Evolutionary conservation across 2,113 vertebrate genomes (phyloP).

Genomic region (Chinchilla lanigera): DNA sequence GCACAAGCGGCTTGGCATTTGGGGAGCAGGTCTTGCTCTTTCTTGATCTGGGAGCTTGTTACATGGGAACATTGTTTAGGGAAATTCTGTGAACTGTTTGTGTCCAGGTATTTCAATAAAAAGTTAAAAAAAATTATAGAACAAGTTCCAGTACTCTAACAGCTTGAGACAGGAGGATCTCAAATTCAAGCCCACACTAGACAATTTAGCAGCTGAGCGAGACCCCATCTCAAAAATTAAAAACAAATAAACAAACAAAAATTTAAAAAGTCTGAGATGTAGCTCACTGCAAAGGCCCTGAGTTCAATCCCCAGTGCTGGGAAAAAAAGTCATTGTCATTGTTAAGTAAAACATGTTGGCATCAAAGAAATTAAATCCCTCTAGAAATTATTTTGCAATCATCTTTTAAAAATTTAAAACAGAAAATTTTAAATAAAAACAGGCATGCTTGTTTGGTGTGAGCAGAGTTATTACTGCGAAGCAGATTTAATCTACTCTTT

Average conservation of each 20-base stretch:
- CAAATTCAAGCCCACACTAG: not conserved
- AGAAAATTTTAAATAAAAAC: not conserved
- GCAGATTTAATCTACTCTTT: not conserved
- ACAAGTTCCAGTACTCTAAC: not conserved
- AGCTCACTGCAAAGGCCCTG: not conserved
- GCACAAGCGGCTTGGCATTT: not conserved
- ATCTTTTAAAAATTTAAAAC: not conserved
- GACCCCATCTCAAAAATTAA: not conserved
- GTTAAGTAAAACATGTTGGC: not conserved
- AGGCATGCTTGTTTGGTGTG: not conserved
- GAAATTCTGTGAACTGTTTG: not conserved
- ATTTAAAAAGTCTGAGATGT: not conserved
- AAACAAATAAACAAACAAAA: not conserved
- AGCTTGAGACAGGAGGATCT: not conserved
- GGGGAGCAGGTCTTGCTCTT: not conserved
- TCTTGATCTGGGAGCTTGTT: not conserved
- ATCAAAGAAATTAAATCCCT: not conserved
- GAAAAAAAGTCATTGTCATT: not conserved
- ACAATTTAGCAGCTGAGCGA: not conserved
- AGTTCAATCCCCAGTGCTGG: not conserved
- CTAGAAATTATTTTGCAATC: not conserved
- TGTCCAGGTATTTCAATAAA: not conserved
- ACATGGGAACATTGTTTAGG: not conserved
- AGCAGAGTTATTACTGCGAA: not conserved
- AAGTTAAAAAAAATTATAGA: not conserved